Base-by-base conservation (phyloP, 2,888 invertebrate genomes). In the Athalia circularis region DNA sequence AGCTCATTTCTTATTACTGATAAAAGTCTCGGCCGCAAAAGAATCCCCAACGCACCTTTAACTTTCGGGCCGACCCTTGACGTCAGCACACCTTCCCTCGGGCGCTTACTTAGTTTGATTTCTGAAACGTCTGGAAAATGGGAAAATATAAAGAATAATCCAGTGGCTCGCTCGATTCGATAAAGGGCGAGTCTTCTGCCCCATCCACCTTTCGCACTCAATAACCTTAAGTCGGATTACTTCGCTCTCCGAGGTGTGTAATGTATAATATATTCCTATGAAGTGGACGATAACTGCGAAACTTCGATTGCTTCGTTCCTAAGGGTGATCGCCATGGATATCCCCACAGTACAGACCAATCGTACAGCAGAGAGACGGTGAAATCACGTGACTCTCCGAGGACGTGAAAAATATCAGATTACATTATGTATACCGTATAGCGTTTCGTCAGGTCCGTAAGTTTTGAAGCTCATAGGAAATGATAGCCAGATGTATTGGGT, bases 1-100 rank as follows among this genome's bases (percentile, higher is more conserved):
- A 68, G 65, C 65, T 65, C n/a, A 68, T 54, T 54, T 52, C 43
- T n/a, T 54, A 68, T 50, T 29, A 54, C 15, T 68, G 47, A 13
- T 2, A 15, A 15, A 67, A 15, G 48, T 47, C 8, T 50, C 50
- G 11, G 54, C 8, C 67, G 50, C 15, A 54, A 54, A 54, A 54
- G 11, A 68, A 52, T 29, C 54, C 43, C 29, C 29, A 0, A 29
- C 29, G n/a, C 45, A 45, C 43, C 45, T 45, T 45, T 45, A n/a
- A 64, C 29, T 68, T 68, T 48, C 7, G 13, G 11, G 13, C 15
- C 13, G 61, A 54, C 29, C 50, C 29, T 29, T 5, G 4, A 5
- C 64, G 29, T 64, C 29, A 64, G 11, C 6, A 43, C 64, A 64
- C 7, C 11, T 52, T 68, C 52, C 52, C 68, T 59, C 57, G n/a